A percentile compares a stretch with the other conserved stretches of the same genome.
phyloP scores from a whole-genome alignment of 2,797 vertebrate genomes.

The Chelmon rostratus region DNA sequence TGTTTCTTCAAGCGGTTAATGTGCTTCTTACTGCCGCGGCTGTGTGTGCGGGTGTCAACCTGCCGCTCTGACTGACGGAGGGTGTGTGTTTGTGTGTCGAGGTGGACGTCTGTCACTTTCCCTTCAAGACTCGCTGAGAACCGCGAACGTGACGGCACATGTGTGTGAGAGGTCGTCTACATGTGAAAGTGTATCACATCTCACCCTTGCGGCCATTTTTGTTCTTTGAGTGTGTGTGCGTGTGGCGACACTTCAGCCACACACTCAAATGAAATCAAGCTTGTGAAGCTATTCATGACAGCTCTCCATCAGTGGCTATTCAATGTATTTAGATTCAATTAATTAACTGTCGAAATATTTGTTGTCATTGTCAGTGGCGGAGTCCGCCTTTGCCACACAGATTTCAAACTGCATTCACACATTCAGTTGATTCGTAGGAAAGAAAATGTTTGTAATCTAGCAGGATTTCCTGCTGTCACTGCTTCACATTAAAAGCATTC shows the following conservation, averaged over 20 bases:
- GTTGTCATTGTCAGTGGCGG: neutral
- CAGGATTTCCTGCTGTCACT: no score
- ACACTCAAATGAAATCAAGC: no score
- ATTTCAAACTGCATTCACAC: no score
- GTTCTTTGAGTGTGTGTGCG: neutral
- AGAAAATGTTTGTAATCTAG: neutral
- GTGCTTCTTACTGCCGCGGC: slow-evolving; percentile 39
- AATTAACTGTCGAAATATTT: no score
- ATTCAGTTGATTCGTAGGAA: no score
- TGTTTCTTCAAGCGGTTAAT: slow-evolving; percentile 58
- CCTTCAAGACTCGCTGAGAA: slow-evolving; percentile 33
- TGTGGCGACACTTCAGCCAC: neutral
- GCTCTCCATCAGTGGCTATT: no score
- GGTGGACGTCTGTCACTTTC: slow-evolving; percentile 49
- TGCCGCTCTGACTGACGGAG: slow-evolving; percentile 33
- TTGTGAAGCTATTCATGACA: no score
- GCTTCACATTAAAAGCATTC: slow-evolving; percentile 10
- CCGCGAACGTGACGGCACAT: slow-evolving; percentile 2
- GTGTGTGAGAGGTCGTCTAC: slow-evolving; percentile 2
- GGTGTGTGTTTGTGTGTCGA: slow-evolving; percentile 20
- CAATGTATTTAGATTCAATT: no score
- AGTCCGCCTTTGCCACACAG: no score
- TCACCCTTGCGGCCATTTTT: neutral
- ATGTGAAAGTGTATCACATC: slow-evolving; percentile 3
- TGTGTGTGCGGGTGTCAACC: slow-evolving; percentile 35